Percentiles rank a stretch among this genome's conserved stretches.
These are phyloP conservation scores for Frankliniella intonsa DNA, from an alignment of 2,888 invertebrate genomes.

Conservation along the genomic window DNA sequence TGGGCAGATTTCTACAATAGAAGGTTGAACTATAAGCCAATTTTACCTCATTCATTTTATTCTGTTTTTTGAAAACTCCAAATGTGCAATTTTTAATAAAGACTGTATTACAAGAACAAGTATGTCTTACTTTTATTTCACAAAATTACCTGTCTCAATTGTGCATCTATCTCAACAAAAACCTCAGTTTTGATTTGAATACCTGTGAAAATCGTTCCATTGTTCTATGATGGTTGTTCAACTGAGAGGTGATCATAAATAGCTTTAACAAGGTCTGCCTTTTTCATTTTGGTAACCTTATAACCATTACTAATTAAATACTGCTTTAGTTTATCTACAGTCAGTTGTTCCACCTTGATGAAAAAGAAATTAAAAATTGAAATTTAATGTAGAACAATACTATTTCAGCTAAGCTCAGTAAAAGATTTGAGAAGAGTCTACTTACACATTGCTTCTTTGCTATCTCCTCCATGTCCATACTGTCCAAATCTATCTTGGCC, in stretches of 20 bases:
- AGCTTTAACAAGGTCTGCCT: not conserved
- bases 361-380: not conserved
- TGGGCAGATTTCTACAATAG: not conserved
- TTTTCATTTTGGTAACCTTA: not conserved
- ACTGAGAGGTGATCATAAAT: not conserved
- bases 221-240: not conserved
- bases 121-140: too few relatives aligned
- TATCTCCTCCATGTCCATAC: not conserved
- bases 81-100: slow-evolving; percentile 23
- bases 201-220: not conserved
- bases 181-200: not conserved
- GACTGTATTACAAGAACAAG: not conserved
- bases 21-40: not conserved
- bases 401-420: too few relatives aligned
- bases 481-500: not conserved
- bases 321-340: not conserved
- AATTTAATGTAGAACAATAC: not conserved
- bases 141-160: too few relatives aligned
- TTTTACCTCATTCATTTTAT: not conserved
- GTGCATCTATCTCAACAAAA: not conserved
- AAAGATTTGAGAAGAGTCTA: too few relatives aligned
- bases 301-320: not conserved
- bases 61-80: not conserved
- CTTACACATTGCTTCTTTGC: not conserved
- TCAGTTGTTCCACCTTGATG: not conserved